phyloP scores from a whole-genome alignment of 2,888 invertebrate species.

The Luperina nickerlii region DNA sequence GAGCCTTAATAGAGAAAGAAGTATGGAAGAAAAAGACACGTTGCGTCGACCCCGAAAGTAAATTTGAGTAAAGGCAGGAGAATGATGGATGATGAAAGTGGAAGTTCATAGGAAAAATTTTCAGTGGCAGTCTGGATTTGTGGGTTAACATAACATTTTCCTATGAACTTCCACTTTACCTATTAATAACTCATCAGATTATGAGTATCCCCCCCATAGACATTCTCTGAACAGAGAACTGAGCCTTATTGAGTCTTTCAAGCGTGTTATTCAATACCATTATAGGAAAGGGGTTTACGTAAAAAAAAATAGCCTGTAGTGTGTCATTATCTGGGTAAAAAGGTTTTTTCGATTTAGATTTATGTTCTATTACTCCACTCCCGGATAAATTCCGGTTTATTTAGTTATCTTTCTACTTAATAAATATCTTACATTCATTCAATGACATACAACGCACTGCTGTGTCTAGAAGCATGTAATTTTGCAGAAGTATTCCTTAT shows the following conservation, averaged over 20 bases:
- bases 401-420: conserved; percentile 11
- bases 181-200: conserved; percentile 22
- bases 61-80: too few species aligned
- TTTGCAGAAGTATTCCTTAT: background rate
- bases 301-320: conserved; percentile 27
- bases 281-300: conserved; percentile 49
- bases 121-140: too few species aligned
- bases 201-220: conserved; percentile 10
- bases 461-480: background rate
- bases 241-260: conserved; percentile 30
- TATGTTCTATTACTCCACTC: conserved; percentile 21
- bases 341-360: conserved; percentile 49
- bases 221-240: conserved; percentile 12
- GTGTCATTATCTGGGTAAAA: conserved; percentile 38
- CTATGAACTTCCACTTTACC: background rate
- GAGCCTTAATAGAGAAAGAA: too few species aligned
- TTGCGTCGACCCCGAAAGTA: too few species aligned
- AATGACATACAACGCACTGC: background rate
- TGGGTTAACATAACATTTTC: too few species aligned
- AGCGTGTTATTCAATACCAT: conserved; percentile 51
- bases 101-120: too few species aligned
- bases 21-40: too few species aligned
- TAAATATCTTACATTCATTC: background rate
- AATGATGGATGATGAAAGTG: too few species aligned
- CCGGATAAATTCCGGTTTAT: conserved; percentile 17